phyloP scores from a whole-genome alignment of 2,888 invertebrate genomes.

The Agriopis aurantiaria region DNA sequence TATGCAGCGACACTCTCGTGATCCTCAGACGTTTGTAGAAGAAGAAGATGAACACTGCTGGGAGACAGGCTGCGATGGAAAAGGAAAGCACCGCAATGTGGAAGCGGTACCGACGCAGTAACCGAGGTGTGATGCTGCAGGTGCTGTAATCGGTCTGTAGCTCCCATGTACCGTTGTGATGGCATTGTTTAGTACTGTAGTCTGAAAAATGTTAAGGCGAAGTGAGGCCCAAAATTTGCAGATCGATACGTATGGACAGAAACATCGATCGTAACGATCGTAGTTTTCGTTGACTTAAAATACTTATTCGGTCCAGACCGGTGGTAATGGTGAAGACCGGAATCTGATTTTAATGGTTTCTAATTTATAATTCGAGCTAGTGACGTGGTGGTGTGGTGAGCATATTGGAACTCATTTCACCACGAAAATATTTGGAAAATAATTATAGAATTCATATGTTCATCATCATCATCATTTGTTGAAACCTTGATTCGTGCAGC shows the following conservation, averaged over 20 bases:
- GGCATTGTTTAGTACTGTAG: constrained; percentile 86
- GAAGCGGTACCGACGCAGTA: constrained; percentile 81
- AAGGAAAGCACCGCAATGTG: constrained; percentile 83
- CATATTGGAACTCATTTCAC: too few species aligned
- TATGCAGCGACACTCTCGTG: constrained; percentile 85
- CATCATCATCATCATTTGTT: too few species aligned
- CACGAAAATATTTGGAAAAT: too few species aligned
- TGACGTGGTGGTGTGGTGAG: too few species aligned
- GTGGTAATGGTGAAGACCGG: too few species aligned
- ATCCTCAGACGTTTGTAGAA: constrained; percentile 83
- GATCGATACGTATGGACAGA: not conserved
- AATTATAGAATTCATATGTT: too few species aligned
- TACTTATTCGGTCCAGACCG: too few species aligned
- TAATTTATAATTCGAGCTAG: too few species aligned
- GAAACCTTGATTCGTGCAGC: too few species aligned
- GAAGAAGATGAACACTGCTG: constrained; percentile 86
- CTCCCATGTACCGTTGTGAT: constrained; percentile 85
- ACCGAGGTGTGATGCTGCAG: constrained; percentile 85
- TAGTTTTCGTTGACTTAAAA: too few species aligned
- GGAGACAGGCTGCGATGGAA: constrained; percentile 83
- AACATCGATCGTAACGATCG: not conserved
- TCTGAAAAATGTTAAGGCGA: constrained; percentile 68
- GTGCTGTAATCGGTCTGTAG: constrained; percentile 85
- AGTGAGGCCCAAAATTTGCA: not conserved
- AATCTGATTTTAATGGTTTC: too few species aligned